Base-by-base conservation (phyloP, 2,888 invertebrate species). In the Pollenia angustigena region DNA sequence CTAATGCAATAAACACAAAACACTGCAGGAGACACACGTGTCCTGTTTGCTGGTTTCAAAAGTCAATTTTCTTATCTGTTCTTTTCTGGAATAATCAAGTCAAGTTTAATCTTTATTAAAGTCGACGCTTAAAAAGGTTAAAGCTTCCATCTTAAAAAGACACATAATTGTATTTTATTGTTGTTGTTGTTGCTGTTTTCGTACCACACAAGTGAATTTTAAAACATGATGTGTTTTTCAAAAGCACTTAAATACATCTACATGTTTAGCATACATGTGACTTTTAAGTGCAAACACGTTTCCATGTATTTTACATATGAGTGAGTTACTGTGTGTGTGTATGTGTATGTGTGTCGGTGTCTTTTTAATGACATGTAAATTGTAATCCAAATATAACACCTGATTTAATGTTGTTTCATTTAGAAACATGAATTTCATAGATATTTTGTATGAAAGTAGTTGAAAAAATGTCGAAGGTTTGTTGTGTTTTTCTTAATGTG, bases 321-420 rank as follows among this genome's bases (percentile, higher is more conserved):
- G 32, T 44, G 18, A 32, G 40, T 54, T 4, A 6, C 16, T 50
- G 50, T 42, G 18, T 6, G 52, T 42, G 42, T 18, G n/a, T 32
- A 0, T 32, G 16, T 74, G 12, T 50, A 40, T 44, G 42, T 46
- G 46, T 54, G 8, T 10, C 16, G 48, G 56, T 14, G 32, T 60
- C 11, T 58, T n/a, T 72, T 16, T 81, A 74, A 75, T 82, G 75
- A 32, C 68, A 82, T 69, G 75, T 48, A 76, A 69, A 71, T 69
- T 62, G 68, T 76, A 71, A 76, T 69, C 54, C 60, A 60, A 68
- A 75, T 75, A 69, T 46, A 68, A 69, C 69, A 82, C 46, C 69
- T 62, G 62, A 76, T 76, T 56, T 48, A 46, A 18, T 82, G 62
- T 48, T n/a, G 69, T 76, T 82, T 32, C 54, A 76, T 76, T 75